Base-by-base conservation (phyloP, 2,113 vertebrate species). In the Triplophysa tibetana region DNA sequence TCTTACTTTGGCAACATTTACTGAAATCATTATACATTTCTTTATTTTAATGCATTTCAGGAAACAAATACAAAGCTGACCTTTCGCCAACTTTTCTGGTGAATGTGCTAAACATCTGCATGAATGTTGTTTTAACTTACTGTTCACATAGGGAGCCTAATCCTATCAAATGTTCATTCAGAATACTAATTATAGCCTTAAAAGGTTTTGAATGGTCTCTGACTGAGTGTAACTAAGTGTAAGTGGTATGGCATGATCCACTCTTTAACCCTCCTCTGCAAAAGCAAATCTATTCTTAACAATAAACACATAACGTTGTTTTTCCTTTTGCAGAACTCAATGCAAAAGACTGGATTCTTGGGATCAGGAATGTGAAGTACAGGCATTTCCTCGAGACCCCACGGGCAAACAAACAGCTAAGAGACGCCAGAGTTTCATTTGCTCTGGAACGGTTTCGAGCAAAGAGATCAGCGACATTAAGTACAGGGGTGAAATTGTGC, bases 401-500 rank as follows among this genome's bases (percentile, higher is more conserved):
- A 79, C 91, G 92, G 76, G 76, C 87, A 2, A 89, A 92, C 81
- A 92, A 90, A 87, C 86, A 90, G 48, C 41, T 73, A 13, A 89
- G 93, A 52, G 90, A 91, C 66, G 90, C 93, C 84, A 91, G 88
- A 85, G 64, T 82, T 11, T 90, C 93, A 84, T 91, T 92, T 54
- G 81, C 93, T 85, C 85, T 91, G 91, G 84, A 90, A 62, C 90
- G 90, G 33, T 91, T 91, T 67, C 90, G 94, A 85, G 90, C 89
- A 19, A 98, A 95, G 89, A 94, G 96, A 89, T 96, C 96, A 5
- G 60, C 91, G 1, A 77, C 94, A 72, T 92, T 93, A 84, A 91
- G 90, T 81, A 92, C 93, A 2, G 96, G 93, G 63, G 93, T 95
- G 89, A 96, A 96, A 89, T 89, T 96, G 54, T 98, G 97, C 85